Evolutionary conservation across 2,797 vertebrate species (phyloP), one percentile per base, ranked within the genome.

Genomic region (Neosilurus mollespiculum): DNA sequence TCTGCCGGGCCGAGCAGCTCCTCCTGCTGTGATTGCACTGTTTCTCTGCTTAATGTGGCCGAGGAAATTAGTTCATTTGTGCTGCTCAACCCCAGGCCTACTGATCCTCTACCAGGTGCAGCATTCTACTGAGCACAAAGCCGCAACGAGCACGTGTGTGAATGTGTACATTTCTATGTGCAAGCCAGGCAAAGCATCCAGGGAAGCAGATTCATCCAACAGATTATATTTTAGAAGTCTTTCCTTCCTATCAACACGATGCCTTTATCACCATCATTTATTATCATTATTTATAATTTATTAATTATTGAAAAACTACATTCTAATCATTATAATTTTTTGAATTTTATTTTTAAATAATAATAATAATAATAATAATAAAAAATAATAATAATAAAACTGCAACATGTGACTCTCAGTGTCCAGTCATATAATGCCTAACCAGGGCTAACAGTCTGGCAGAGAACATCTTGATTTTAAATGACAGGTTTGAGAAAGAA

Each of bases 1-100:
- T 95, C 94, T 95, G 94, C 91, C 87, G 83, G 91, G 87, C 90
- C 82, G 87, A 88, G 91, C 90, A 89, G 92, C 90, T 91, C 92
- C 92, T 89, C 88, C 91, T 89, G 91, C 90, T 92, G 92, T 94
- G 94, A 95, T 94, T 94, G 93, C 94, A 82, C 90, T 92, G 91
- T 93, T 93, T 89, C 88, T 88, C 90, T 91, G 84, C 83, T 87
- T 89, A 90, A 88, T 88, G 90, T 90, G 93, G 90, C 86, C 87
- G 91, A 91, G 93, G 92, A 95, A 95, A 95, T 94, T 90, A 93
- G 91, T 93, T 94, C 90, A 92, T 94, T 94, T 94, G 91, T 93
- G 92, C 91, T 90, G 90, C 88, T 88, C 92, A 91, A 92, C 90
- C 91, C 88, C 87, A 89, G 86, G 75, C 88, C 89, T 87, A 88